Base-by-base conservation (phyloP, 2,113 vertebrate genomes). In the Phrynocephalus versicolor region DNA sequence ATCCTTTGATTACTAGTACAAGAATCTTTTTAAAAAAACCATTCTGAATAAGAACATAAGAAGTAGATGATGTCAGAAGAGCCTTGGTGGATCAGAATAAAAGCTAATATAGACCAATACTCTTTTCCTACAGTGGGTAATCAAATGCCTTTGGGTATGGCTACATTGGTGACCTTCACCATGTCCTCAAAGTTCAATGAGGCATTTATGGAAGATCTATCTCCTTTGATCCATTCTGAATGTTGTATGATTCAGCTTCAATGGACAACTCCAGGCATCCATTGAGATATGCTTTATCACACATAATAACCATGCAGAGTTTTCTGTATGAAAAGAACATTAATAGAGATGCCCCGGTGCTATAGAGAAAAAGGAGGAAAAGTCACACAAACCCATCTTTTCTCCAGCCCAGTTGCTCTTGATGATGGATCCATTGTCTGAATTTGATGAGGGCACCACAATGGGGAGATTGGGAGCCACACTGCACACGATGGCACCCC, bases 381-480 rank as follows among this genome's bases (percentile, higher is more conserved):
- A 74, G 25, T 86, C 35, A 88, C 58, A 94, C 97, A 95, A 87
- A 98, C 98, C 98, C 96, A 98, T 97, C 55, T 99, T 98, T 83
- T 98, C 97, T 79, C 97, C 96, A 74, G 98, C 97, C 98, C 98
- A 99, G 87, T 96, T 97, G 93, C 94, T 97, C 95, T 99, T 99
- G 90, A 96, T 90, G 94, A 98, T 95, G 69, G 98, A 96, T 89
- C 98, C 97, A 0, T 97, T 98, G 94, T 98, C 98, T 0, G 97
- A 97, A 91, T 94, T 97, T 87, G 98, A 97, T 0, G 97, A 95
- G 0, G 96, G 96, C 0, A 94, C 93, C 0, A 92, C 88, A 0
- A 96, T 93, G 0, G 98, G 99, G 51, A 99, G 96, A 90, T 99
- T 97, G 33, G 99, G 99, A 21, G 98, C 98, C 85, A 99, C 99